Base-by-base conservation (phyloP, 2,113 vertebrate genomes). In the Gymnorhina tibicen region DNA sequence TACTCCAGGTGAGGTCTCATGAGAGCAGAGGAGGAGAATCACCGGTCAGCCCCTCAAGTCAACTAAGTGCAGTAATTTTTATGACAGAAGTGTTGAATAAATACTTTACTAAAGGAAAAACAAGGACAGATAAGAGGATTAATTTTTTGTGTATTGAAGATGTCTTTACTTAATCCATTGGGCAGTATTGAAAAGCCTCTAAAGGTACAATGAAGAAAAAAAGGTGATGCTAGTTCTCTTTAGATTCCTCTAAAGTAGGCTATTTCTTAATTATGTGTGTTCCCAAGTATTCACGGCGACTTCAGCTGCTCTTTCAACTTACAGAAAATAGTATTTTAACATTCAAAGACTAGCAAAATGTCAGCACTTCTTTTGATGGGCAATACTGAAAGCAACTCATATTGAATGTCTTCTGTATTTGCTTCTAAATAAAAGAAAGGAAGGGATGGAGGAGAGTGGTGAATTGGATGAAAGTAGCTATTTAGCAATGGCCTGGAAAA, bases 371-470 rank as follows among this genome's bases (percentile, higher is more conserved):
- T 87, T 94, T 77, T 66, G 63, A 76, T 79, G 63, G 33, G 11
- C 35, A 53, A 7, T 52, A 16, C 69, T 95, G 66, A 95, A 93
- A 96, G 37, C 44, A 96, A 28, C 41, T 91, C 35, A 22, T 59
- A n/a, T 41, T 93, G 50, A 93, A 77, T 69, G 39, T 77, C 46
- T 84, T 88, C 82, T 86, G n/a, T 94, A 62, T 88, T 95, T 96
- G 8, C 50, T 92, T 86, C 56, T 92, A 47, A 67, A 9, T 58
- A 14, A 84, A 87, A 83, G 50, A 69, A 87, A 79, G n/a, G 46
- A 66, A 55, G 24, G 55, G 35, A 11, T 88, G 32, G 70, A 85
- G 37, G 26, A 90, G 41, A 9, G 21, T 76, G n/a, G 24, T 55
- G 55, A 89, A 77, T 69, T 84, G 46, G 59, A 63, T 97, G 63